Conservation (phyloP, 1,140 invertebrate species). For the Acarapis woodi region DNA sequence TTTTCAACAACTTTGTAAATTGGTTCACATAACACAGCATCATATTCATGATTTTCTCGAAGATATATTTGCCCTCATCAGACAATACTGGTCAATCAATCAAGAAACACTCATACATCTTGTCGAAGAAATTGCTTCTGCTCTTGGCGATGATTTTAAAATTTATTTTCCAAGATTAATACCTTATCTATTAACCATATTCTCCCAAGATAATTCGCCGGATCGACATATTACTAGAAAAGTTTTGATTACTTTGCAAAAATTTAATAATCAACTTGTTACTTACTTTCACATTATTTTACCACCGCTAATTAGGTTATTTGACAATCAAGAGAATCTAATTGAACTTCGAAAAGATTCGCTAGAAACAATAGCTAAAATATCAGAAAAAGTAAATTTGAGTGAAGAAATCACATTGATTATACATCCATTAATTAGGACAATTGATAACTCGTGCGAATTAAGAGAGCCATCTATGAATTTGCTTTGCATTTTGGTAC, state of each 20-base stretch:
- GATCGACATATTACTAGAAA: slow-evolving; percentile 55
- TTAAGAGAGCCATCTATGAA: slow-evolving; percentile 39
- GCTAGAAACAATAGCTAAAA: slow-evolving; percentile 62
- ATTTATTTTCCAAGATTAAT: slow-evolving; percentile 75
- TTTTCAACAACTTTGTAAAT: slow-evolving; percentile 48
- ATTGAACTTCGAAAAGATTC: slow-evolving; percentile 30
- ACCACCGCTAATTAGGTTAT: slow-evolving; percentile 66
- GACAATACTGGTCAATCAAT: slow-evolving; percentile 32
- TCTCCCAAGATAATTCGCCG: slow-evolving; percentile 63
- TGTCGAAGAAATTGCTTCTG: slow-evolving; percentile 74
- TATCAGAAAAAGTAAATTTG: slow-evolving; percentile 69
- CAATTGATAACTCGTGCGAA: slow-evolving; percentile 35
- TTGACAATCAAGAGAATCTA: slow-evolving; percentile 54
- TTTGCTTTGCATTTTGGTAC: slow-evolving; percentile 52
- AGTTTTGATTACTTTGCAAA: slow-evolving; percentile 35
- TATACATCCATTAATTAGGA: slow-evolving; percentile 56
- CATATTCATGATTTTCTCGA: slow-evolving; percentile 85
- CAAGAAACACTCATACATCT: slow-evolving; percentile 43
- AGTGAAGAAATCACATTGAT: slow-evolving; percentile 70
- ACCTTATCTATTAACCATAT: slow-evolving; percentile 66
- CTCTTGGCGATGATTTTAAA: slow-evolving; percentile 82
- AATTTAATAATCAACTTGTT: slow-evolving; percentile 78
- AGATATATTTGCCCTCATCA: slow-evolving; percentile 74
- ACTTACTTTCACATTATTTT: slow-evolving; percentile 84
- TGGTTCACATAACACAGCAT: slow-evolving; percentile 72